Base-by-base conservation (phyloP, 2,797 vertebrate species). In the Sebastes glaucus region DNA sequence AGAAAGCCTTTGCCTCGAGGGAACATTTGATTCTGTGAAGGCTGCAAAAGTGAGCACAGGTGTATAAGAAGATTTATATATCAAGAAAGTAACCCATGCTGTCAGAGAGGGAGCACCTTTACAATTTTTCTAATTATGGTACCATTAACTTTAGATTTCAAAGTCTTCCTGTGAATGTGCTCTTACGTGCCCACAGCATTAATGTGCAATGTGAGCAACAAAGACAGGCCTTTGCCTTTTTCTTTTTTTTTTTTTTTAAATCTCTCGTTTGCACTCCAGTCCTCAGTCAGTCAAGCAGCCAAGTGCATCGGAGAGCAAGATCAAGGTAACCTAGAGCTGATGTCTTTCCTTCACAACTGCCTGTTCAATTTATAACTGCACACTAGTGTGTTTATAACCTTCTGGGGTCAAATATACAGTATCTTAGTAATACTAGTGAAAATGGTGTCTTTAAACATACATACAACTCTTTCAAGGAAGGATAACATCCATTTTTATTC, bases 71-170 rank as follows among this genome's bases (percentile, higher is more conserved):
- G 18, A 76, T 49, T 32, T 57, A 32, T 35, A 49, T 18, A 56
- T 22, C 62, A 61, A 42, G 38, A 32, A 35, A 42, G 7, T 49
- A 75, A 78, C 32, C 61, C 14, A 10, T 59, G 69, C 20, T 71
- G 49, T 67, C 60, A 46, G 27, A 53, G 27, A 16, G 35, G 30
- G 35, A 60, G 38, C 22, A 20, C 22, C 25, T 13, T 42, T 11
- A 25, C 28, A 61, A 32, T 57, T 49, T 32, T 78, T 81, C 56
- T 71, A 66, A 87, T 85, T 66, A 85, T 81, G 22, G 77, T n/a
- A 18, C 7, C 68, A 82, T 78, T 76, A 76, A 71, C 23, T 68
- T 76, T 74, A 66, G 35, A 84, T 85, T 65, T 78, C 4, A 61
- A 30, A 49, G 42, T 20, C 30, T 67, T 75, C 49, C 64, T 76